A percentile compares a stretch with the other conserved stretches of the same genome.
Conservation (phyloP, 2,113 vertebrate genomes). For the Brienomyrus brachyistius region DNA sequence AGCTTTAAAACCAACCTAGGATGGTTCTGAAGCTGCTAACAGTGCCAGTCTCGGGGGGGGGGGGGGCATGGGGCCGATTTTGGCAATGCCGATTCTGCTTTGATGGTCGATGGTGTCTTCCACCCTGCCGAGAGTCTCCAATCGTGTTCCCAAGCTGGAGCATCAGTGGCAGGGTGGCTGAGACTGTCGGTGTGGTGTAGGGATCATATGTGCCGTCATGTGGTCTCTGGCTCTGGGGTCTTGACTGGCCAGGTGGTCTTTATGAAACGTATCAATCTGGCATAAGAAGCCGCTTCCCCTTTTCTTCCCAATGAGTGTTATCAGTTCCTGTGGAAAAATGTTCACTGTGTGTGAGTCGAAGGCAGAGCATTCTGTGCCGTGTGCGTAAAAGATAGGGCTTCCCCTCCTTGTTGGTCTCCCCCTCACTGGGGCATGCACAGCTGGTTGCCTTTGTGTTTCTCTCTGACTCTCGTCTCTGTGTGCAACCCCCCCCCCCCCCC, state of each 20-base stretch:
- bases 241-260: not conserved
- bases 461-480: not conserved
- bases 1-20: not conserved
- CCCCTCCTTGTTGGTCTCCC: too few relatives aligned
- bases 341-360: not conserved
- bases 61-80: not conserved
- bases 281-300: not conserved
- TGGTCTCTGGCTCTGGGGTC: not conserved
- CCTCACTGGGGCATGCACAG: not conserved
- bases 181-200: not conserved
- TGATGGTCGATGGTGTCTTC: not conserved
- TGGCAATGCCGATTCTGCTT: not conserved
- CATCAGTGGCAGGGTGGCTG: not conserved
- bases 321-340: not conserved
- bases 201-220: not conserved
- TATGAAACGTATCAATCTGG: not conserved
- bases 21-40: not conserved
- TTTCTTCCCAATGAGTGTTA: not conserved
- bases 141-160: not conserved
- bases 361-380: not conserved
- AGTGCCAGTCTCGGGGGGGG: not conserved
- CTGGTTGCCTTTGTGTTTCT: not conserved
- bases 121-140: not conserved
- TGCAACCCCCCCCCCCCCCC: not conserved
- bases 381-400: not conserved